A percentile compares a stretch with the other conserved stretches of the same genome.
These are phyloP conservation scores for Julus scandinavius DNA, from an alignment of 2,888 invertebrate species.

Conservation along the genomic window DNA sequence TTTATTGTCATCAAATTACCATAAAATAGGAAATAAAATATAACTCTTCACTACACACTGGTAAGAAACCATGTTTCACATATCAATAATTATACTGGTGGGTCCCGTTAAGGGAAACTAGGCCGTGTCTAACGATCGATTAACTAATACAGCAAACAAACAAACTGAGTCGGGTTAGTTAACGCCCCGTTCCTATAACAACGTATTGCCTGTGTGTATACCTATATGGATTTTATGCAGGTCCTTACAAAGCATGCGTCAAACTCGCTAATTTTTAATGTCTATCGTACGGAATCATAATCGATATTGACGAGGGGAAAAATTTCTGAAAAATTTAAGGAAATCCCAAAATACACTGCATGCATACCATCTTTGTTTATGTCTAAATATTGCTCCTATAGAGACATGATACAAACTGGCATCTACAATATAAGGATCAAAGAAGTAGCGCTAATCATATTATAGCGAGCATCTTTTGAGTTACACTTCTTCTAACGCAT, in stretches of 20 bases:
- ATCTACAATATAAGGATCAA: neutral
- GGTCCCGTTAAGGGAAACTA: neutral
- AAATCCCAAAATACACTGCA: neutral
- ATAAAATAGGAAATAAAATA: too few species aligned
- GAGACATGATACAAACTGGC: neutral
- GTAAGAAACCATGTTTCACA: too few species aligned
- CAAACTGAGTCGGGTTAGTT: neutral
- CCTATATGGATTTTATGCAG: neutral
- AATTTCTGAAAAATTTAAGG: neutral
- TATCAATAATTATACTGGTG: too few species aligned
- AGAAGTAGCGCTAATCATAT: neutral
- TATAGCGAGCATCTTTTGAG: slow-evolving; percentile 3
- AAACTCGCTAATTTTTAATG: neutral
- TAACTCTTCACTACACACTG: too few species aligned
- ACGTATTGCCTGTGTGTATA: neutral
- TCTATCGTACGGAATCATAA: neutral
- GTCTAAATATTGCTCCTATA: neutral
- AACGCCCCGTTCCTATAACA: slow-evolving; percentile 41
- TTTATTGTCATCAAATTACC: too few species aligned
- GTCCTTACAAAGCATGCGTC: neutral
- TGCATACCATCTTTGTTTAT: neutral
- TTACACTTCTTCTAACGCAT: neutral
- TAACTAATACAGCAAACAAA: neutral
- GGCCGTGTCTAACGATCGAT: neutral
- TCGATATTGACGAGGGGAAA: neutral